phyloP scores from a whole-genome alignment of 2,888 invertebrate genomes.

The Cantharis rustica region DNA sequence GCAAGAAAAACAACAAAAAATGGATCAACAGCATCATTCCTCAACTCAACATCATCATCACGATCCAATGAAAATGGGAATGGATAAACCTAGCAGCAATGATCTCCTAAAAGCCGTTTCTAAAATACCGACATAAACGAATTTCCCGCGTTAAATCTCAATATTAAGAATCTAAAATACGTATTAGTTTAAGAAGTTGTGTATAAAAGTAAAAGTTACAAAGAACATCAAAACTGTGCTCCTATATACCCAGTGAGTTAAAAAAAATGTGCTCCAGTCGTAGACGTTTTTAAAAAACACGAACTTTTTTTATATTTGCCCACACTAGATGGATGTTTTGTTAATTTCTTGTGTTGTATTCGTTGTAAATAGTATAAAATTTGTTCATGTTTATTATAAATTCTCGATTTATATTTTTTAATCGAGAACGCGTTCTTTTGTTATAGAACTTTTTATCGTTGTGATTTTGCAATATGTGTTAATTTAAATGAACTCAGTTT shows the following conservation, averaged over 20 bases:
- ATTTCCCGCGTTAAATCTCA: slow-evolving; percentile 13
- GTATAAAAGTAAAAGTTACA: slow-evolving; percentile 29
- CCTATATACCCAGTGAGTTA: slow-evolving; percentile 19
- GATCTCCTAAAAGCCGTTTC: slow-evolving; percentile 78
- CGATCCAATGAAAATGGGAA: slow-evolving; percentile 73
- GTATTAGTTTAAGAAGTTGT: slow-evolving; percentile 44
- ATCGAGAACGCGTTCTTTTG: slow-evolving; percentile 32
- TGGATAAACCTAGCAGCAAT: slow-evolving; percentile 71
- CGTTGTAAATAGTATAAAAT: slow-evolving; percentile 52
- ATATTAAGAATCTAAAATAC: slow-evolving; percentile 40
- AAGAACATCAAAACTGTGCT: slow-evolving; percentile 18
- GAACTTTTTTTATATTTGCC: slow-evolving; percentile 35
- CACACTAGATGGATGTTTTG: slow-evolving; percentile 29
- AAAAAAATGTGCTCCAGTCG: slow-evolving; percentile 4
- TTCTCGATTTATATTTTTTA: slow-evolving; percentile 17
- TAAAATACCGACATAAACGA: slow-evolving; percentile 77
- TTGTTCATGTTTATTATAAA: slow-evolving; percentile 46
- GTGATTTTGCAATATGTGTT: slow-evolving; percentile 48
- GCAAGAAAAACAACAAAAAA: slow-evolving; percentile 82
- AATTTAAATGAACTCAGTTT: slow-evolving; percentile 26
- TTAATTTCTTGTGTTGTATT: slow-evolving; percentile 42
- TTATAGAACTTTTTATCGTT: slow-evolving; percentile 49
- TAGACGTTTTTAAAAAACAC: not conserved
- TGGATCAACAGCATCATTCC: slow-evolving; percentile 65
- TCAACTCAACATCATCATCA: slow-evolving; percentile 68